Conservation (phyloP, 2,113 vertebrate genomes). For the Microcebus ravelobensis region DNA sequence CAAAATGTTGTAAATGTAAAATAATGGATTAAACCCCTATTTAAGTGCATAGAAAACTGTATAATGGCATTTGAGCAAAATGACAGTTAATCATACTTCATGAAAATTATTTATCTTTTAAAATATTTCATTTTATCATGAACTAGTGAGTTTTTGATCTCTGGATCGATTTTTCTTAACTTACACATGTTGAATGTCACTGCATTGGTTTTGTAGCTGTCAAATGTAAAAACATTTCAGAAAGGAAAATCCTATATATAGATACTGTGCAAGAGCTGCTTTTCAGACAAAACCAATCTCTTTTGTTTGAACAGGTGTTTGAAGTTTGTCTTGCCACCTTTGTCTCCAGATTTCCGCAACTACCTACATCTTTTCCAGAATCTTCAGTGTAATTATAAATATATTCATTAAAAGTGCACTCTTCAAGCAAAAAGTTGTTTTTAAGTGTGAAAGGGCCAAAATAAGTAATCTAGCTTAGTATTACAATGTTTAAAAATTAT, state of each 20-base stretch:
- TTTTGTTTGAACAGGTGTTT: conserved; percentile 25
- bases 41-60: background rate
- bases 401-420: background rate
- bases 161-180: background rate
- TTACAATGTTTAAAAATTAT: background rate
- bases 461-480: background rate
- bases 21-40: background rate
- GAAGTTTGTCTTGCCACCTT: background rate
- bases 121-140: background rate
- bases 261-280: background rate
- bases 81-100: background rate
- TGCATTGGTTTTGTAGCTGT: background rate
- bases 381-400: background rate
- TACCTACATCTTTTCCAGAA: background rate
- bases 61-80: background rate
- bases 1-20: background rate
- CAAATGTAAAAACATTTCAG: background rate
- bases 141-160: background rate
- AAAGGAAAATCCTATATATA: background rate
- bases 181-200: background rate
- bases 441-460: background rate
- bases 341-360: background rate
- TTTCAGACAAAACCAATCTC: background rate
- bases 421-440: background rate
- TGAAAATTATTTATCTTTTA: background rate